Evolutionary conservation across 2,888 invertebrate species (phyloP).

Genomic region (Byasa hedistus): DNA sequence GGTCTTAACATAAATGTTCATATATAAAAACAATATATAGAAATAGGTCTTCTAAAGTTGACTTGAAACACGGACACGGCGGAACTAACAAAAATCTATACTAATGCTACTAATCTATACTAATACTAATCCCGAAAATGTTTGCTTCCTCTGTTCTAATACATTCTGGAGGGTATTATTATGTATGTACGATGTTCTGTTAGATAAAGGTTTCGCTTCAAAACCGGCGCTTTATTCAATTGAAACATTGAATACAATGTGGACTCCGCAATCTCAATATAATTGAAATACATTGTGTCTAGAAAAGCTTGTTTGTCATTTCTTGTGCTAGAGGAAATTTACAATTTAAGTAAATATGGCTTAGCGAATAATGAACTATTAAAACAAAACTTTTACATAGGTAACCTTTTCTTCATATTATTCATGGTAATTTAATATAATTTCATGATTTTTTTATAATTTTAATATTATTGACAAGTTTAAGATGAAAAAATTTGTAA

Average conservation of each 20-base stretch:
- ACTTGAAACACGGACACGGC: too few relatives aligned
- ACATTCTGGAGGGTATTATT: slow-evolving; percentile 40
- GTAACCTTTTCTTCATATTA: too few relatives aligned
- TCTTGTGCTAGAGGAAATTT: slow-evolving; percentile 20
- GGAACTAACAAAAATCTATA: too few relatives aligned
- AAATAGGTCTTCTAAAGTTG: too few relatives aligned
- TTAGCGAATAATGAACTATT: not conserved
- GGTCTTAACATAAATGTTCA: too few relatives aligned
- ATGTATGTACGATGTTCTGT: slow-evolving; percentile 38
- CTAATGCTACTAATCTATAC: too few relatives aligned
- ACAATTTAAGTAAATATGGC: not conserved
- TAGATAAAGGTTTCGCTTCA: slow-evolving; percentile 30
- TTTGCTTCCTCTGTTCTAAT: slow-evolving; percentile 37
- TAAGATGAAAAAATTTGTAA: too few relatives aligned
- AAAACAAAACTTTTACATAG: too few relatives aligned
- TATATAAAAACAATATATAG: too few relatives aligned
- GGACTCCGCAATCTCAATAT: slow-evolving; percentile 20
- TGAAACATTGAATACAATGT: slow-evolving; percentile 32
- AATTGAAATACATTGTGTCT: slow-evolving; percentile 30
- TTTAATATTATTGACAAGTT: too few relatives aligned
- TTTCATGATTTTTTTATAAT: too few relatives aligned
- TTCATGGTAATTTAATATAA: too few relatives aligned
- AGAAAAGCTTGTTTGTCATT: slow-evolving; percentile 26
- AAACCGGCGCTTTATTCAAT: slow-evolving; percentile 26
- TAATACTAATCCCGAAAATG: slow-evolving; percentile 7